phyloP scores from a whole-genome alignment of 2,113 vertebrate genomes.

The Xiphophorus maculatus region DNA sequence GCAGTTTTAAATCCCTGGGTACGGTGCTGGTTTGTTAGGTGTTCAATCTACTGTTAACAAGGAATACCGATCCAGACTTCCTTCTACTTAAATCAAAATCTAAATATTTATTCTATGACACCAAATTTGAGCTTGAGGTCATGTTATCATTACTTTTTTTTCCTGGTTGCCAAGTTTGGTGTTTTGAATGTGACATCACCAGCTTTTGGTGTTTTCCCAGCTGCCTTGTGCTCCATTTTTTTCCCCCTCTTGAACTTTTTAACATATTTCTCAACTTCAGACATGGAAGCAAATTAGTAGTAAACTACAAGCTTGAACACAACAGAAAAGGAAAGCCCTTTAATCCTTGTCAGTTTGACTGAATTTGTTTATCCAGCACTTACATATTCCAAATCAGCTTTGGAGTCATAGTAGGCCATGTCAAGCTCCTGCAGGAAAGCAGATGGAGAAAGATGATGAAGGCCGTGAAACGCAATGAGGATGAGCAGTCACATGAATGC shows the following conservation, averaged over 20 bases:
- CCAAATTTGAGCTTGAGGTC: too few relatives aligned
- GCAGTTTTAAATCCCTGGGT: background rate
- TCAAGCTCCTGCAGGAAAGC: slow-evolving; percentile 85
- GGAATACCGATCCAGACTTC: too few relatives aligned
- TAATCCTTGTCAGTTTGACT: background rate
- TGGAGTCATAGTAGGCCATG: slow-evolving; percentile 95
- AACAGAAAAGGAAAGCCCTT: background rate
- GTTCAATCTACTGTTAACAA: background rate
- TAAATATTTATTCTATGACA: too few relatives aligned
- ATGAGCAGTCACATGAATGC: background rate
- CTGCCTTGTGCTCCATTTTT: background rate
- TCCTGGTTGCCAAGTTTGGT: too few relatives aligned
- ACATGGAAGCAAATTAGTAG: background rate
- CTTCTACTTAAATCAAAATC: too few relatives aligned
- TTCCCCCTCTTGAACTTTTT: background rate
- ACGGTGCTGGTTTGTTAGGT: background rate
- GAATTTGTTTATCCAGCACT: slow-evolving; percentile 72
- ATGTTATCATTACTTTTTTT: too few relatives aligned
- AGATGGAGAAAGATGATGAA: slow-evolving; percentile 10
- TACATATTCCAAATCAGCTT: slow-evolving; percentile 94
- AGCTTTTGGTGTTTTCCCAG: background rate
- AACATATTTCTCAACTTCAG: background rate
- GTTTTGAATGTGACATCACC: background rate
- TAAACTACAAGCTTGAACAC: background rate
- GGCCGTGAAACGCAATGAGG: slow-evolving; percentile 13